phyloP scores from a whole-genome alignment of 2,797 vertebrate genomes.

The Varecia variegata region DNA sequence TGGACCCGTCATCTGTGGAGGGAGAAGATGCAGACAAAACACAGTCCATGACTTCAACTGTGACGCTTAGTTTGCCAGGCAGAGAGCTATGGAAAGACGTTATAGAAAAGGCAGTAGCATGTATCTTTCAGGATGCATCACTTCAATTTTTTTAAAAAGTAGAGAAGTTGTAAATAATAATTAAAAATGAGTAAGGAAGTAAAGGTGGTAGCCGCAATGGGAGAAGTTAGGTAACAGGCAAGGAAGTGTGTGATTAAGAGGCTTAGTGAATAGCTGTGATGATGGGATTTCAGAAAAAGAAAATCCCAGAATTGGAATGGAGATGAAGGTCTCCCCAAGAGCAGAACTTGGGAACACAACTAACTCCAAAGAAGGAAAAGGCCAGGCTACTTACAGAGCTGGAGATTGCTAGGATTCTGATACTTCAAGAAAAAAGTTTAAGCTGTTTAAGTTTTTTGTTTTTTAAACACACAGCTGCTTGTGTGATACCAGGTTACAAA shows the following conservation, averaged over 20 bases:
- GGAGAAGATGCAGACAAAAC: background rate
- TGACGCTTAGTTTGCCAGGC: background rate
- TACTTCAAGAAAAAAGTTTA: background rate
- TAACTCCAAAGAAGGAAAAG: background rate
- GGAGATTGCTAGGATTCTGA: background rate
- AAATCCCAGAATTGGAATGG: background rate
- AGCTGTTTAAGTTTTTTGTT: background rate
- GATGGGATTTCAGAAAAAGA: background rate
- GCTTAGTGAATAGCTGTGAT: background rate
- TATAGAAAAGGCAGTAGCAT: background rate
- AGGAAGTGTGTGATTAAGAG: background rate
- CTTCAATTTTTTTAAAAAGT: background rate
- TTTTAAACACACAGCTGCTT: background rate
- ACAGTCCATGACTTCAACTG: background rate
- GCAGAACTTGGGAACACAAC: background rate
- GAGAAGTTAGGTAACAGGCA: background rate
- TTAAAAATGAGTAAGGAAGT: background rate
- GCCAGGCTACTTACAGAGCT: background rate
- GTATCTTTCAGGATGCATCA: background rate
- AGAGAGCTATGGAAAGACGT: background rate
- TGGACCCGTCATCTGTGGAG: background rate
- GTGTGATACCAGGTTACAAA: background rate
- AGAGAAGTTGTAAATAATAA: background rate
- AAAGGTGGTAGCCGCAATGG: background rate
- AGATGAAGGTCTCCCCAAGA: background rate